These are phyloP conservation scores for Andrena chrysosceles DNA, from an alignment of 2,888 invertebrate species.

Conservation along the genomic window DNA sequence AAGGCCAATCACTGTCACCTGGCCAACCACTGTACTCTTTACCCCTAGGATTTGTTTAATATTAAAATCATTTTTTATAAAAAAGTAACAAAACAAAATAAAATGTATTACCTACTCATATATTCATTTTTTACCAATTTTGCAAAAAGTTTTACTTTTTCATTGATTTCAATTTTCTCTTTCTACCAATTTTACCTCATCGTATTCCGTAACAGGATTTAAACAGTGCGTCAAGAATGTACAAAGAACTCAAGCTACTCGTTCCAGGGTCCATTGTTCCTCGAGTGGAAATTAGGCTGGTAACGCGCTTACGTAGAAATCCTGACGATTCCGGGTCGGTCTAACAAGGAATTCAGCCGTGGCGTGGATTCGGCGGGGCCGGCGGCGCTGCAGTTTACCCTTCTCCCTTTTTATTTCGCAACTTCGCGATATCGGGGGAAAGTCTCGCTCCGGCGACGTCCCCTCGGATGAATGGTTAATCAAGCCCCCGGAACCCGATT, in stretches of 20 bases:
- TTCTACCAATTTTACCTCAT: no score
- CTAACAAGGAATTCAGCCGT: conserved; percentile 44
- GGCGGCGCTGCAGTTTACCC: conserved; percentile 3
- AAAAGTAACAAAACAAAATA: no score
- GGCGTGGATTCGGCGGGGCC: neutral
- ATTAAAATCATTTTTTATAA: no score
- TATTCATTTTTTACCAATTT: no score
- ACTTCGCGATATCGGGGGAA: conserved; percentile 42
- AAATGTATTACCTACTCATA: no score
- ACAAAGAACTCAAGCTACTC: conserved; percentile 1
- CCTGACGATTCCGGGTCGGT: neutral
- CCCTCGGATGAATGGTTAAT: conserved; percentile 64
- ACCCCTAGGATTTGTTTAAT: no score
- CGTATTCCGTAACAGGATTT: conserved; percentile 16
- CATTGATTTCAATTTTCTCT: no score
- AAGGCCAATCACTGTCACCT: no score
- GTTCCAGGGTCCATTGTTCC: neutral
- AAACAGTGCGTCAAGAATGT: neutral
- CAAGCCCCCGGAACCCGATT: conserved; percentile 58
- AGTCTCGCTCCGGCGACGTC: conserved; percentile 16
- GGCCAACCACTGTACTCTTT: no score
- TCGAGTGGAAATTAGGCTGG: conserved; percentile 33
- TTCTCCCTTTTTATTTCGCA: neutral
- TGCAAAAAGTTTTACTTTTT: no score
- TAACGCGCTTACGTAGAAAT: conserved; percentile 32